These are phyloP conservation scores for Eupeodes luniger DNA, from an alignment of 2,888 invertebrate species.

Conservation along the genomic window DNA sequence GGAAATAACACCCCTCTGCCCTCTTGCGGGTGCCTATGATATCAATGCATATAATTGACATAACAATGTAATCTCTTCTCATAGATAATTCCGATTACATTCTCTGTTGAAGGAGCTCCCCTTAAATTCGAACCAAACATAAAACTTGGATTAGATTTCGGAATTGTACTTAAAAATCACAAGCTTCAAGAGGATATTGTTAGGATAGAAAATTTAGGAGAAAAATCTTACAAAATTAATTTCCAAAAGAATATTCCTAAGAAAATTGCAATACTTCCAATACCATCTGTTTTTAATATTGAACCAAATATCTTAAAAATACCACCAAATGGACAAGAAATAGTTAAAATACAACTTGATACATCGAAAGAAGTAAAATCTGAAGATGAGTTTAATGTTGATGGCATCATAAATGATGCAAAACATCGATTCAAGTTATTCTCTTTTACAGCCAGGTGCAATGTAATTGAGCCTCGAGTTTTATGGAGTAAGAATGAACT, in stretches of 20 bases:
- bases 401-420: slow-evolving; percentile 40
- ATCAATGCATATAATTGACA: too few relatives aligned
- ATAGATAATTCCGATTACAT: slow-evolving; percentile 79
- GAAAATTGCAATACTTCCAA: neutral
- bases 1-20: too few relatives aligned
- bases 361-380: neutral
- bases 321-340: neutral
- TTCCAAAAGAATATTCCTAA: slow-evolving; percentile 77
- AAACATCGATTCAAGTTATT: slow-evolving; percentile 42
- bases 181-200: slow-evolving; percentile 76
- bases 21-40: too few relatives aligned
- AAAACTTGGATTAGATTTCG: slow-evolving; percentile 78
- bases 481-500: slow-evolving; percentile 49
- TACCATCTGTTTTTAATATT: neutral
- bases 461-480: slow-evolving; percentile 25
- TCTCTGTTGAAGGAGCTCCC: slow-evolving; percentile 80
- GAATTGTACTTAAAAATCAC: slow-evolving; percentile 78
- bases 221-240: slow-evolving; percentile 79
- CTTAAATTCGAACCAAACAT: slow-evolving; percentile 80
- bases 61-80: neutral
- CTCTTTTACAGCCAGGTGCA: slow-evolving; percentile 17
- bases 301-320: slow-evolving; percentile 26
- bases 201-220: slow-evolving; percentile 79
- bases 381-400: slow-evolving; percentile 40
- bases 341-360: slow-evolving; percentile 20